Base-by-base conservation (phyloP, 2,797 vertebrate species). In the Delichon dasypus region DNA sequence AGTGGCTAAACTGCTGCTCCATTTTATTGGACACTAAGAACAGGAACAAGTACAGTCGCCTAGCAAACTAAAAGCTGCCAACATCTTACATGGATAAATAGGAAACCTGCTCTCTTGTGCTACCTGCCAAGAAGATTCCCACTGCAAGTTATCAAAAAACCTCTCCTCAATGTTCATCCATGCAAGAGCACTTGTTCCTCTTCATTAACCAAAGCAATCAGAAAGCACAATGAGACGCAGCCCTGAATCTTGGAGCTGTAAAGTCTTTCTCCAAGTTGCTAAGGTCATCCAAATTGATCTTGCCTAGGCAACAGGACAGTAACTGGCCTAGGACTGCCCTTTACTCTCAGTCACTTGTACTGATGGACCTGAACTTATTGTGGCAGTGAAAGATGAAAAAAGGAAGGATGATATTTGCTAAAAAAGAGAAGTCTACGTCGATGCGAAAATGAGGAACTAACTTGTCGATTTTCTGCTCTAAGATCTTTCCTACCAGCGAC, bases 181-280 rank as follows among this genome's bases (percentile, higher is more conserved):
- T 20, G 38, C 51, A 70, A 44, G 9, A 85, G 51, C 11, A 82
- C 29, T 89, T 70, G 60, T 21, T 90, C 58, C 64, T 53, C 66
- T 58, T 83, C 55, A 53, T 72, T 88, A 95, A 76, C 45, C 65
- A 88, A 90, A 90, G 75, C 50, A 93, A 85, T 84, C 36, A 78
- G 60, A 67, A 61, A 81, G 47, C 54, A 89, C 71, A 55, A 10
- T 38, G 29, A 68, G 18, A 58, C 23, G 44, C 21, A 67, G n/a
- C 12, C 30, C 36, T 89, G 67, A 76, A 84, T 45, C 40, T 19
- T 45, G 40, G 38, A 65, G 48, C 34, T 34, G 19, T 40, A 40
- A 80, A 68, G 25, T 22, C 36, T n/a, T 90, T 64, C 48, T 64
- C 32, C 32, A 80, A 71, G 23, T 71, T 36, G 25, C 26, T 40